Evolutionary conservation across 2,888 invertebrate species (phyloP).

Genomic region (Hydroisotoma schaefferi): DNA sequence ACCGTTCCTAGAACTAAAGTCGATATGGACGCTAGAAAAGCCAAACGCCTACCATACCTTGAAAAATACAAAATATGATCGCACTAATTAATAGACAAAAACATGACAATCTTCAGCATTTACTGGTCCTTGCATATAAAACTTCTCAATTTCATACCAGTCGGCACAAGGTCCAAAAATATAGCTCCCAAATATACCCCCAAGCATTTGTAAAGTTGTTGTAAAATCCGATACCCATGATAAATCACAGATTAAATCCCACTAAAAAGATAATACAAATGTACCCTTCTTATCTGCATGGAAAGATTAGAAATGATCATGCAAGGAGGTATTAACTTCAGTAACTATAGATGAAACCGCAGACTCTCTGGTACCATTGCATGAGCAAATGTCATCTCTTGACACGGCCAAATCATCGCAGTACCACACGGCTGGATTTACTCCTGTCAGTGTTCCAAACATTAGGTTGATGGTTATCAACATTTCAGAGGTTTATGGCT

Average conservation of each 20-base stretch:
- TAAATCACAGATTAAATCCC: slow-evolving; percentile 32
- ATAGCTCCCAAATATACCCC: slow-evolving; percentile 28
- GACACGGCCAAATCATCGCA: slow-evolving; percentile 11
- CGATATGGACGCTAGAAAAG: slow-evolving; percentile 23
- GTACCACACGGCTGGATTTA: slow-evolving; percentile 18
- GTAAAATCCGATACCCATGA: slow-evolving; percentile 39
- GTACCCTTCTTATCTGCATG: too few species aligned
- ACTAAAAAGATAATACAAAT: slow-evolving; percentile 18
- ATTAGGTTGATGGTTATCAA: slow-evolving; percentile 1
- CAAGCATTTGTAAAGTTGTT: slow-evolving; percentile 39
- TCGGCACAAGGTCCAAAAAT: slow-evolving; percentile 31
- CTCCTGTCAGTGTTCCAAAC: slow-evolving; percentile 7
- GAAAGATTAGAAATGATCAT: neutral
- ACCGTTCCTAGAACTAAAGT: slow-evolving; percentile 23
- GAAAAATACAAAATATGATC: neutral
- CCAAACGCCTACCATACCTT: slow-evolving; percentile 30
- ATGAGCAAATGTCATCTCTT: slow-evolving; percentile 4
- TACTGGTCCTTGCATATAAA: neutral
- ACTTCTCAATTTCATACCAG: slow-evolving; percentile 18
- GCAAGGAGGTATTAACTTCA: neutral
- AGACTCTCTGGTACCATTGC: slow-evolving; percentile 1
- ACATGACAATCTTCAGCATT: neutral
- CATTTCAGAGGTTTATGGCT: neutral
- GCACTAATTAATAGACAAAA: neutral
- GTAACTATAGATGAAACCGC: slow-evolving; percentile 2